Evolutionary conservation across 1,140 invertebrate species (phyloP).

Genomic region (Macrocentrus cingulum): DNA sequence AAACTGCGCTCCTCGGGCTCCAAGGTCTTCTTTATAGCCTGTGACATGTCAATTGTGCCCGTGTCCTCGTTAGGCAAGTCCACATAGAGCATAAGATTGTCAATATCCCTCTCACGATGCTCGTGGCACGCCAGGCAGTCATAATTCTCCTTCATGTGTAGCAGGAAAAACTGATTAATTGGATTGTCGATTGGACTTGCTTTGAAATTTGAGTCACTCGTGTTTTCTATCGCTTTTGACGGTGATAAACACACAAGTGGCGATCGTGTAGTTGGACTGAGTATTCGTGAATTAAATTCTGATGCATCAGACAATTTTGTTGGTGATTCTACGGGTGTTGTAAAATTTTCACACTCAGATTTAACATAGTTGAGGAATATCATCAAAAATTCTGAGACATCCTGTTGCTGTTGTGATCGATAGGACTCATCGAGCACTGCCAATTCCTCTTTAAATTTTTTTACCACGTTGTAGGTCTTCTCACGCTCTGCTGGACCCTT

Average conservation of each 20-base stretch:
- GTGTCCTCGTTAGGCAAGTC: slow-evolving; percentile 38
- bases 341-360: slow-evolving; percentile 38
- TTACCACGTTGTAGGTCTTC: slow-evolving; percentile 37
- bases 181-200: slow-evolving; percentile 32
- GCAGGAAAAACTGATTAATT: slow-evolving; percentile 45
- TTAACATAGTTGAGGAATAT: slow-evolving; percentile 48
- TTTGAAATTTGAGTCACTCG: background rate
- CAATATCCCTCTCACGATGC: slow-evolving; percentile 40
- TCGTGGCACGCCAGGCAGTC: slow-evolving; percentile 40
- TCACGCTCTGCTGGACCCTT: slow-evolving; percentile 35
- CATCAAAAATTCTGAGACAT: slow-evolving; percentile 51
- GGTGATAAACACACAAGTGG: slow-evolving; percentile 35
- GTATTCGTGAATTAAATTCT: slow-evolving; percentile 32
- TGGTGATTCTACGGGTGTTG: slow-evolving; percentile 14
- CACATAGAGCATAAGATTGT: slow-evolving; percentile 47
- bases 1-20: slow-evolving; percentile 41
- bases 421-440: slow-evolving; percentile 41
- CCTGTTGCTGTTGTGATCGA: slow-evolving; percentile 46
- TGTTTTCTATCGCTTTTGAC: slow-evolving; percentile 8
- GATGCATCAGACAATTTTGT: slow-evolving; percentile 27
- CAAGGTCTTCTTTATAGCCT: slow-evolving; percentile 40
- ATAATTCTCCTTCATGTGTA: slow-evolving; percentile 48
- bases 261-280: slow-evolving; percentile 32
- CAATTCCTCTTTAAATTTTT: slow-evolving; percentile 45
- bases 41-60: slow-evolving; percentile 32